phyloP scores from a whole-genome alignment of 1,140 invertebrate species.

The Mesaphorura yosii region DNA sequence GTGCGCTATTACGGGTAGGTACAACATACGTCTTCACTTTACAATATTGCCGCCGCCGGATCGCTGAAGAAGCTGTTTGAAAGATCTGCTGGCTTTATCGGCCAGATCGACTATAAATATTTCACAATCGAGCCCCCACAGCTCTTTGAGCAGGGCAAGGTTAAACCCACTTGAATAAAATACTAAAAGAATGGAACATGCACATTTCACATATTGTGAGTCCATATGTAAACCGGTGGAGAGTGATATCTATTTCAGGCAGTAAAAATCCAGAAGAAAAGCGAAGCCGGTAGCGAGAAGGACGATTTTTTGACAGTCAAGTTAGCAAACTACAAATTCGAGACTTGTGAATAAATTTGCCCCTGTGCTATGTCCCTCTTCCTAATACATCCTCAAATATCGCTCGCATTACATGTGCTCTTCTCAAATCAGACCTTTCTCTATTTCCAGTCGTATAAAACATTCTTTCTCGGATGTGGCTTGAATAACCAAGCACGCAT shows the following conservation, averaged over 20 bases:
- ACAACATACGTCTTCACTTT: too few relatives aligned
- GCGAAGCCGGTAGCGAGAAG: constrained; percentile 9
- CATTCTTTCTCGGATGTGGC: constrained; percentile 24
- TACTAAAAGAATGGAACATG: constrained; percentile 10
- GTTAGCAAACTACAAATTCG: constrained; percentile 31
- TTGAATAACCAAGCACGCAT: constrained; percentile 28
- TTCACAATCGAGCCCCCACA: constrained; percentile 32
- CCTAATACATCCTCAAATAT: constrained; percentile 13
- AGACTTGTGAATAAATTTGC: constrained; percentile 31
- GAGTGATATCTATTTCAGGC: constrained; percentile 30
- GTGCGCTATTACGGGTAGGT: too few relatives aligned
- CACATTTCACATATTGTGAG: too few relatives aligned
- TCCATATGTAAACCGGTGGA: constrained; percentile 18
- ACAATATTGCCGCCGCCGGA: too few relatives aligned
- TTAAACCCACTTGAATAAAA: constrained; percentile 30
- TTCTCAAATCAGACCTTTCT: constrained; percentile 28
- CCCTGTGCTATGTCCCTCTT: constrained; percentile 26
- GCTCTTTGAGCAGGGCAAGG: constrained; percentile 16
- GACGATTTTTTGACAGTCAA: constrained; percentile 28
- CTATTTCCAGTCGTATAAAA: constrained; percentile 27
- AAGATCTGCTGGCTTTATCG: constrained; percentile 31
- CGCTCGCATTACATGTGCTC: constrained; percentile 14
- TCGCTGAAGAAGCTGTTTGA: too few relatives aligned
- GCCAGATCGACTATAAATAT: constrained; percentile 32
- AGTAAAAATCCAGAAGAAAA: constrained; percentile 30